Evolutionary conservation across 1,140 invertebrate species (phyloP).

Genomic region (Melitaea cinxia): DNA sequence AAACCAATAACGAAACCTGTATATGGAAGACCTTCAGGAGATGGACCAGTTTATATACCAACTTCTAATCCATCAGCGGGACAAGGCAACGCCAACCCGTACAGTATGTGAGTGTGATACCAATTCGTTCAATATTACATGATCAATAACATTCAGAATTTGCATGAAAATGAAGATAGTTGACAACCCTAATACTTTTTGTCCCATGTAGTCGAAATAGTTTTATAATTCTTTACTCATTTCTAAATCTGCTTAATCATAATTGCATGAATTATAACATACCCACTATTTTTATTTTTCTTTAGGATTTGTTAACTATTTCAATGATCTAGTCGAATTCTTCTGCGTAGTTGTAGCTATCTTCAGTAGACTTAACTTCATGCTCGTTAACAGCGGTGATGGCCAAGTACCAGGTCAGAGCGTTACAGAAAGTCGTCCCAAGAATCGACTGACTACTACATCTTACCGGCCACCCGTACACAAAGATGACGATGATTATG

Average conservation of each 20-base stretch:
- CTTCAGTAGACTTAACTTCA: slow-evolving; percentile 13
- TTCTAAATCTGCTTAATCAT: background rate
- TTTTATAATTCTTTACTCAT: background rate
- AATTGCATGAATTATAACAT: too few species aligned
- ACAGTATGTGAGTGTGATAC: slow-evolving; percentile 55
- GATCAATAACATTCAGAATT: background rate
- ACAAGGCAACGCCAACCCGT: slow-evolving; percentile 47
- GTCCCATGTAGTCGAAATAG: too few species aligned
- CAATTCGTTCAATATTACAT: background rate
- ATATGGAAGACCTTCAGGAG: slow-evolving; percentile 42
- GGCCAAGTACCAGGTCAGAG: slow-evolving; percentile 40
- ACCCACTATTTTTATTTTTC: too few species aligned
- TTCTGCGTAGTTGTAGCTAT: slow-evolving; percentile 17
- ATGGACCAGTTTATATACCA: slow-evolving; percentile 57
- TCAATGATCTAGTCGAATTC: background rate
- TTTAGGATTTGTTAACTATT: too few species aligned
- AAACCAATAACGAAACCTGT: slow-evolving; percentile 46
- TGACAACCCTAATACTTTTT: background rate
- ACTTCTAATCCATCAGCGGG: slow-evolving; percentile 40
- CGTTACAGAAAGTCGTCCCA: slow-evolving; percentile 34
- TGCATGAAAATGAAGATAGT: background rate
- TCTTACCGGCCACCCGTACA: slow-evolving; percentile 31
- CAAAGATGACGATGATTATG: slow-evolving; percentile 35
- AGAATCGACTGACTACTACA: slow-evolving; percentile 41
- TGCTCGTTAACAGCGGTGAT: slow-evolving; percentile 45